Percentiles rank a stretch among this genome's conserved stretches.
These are phyloP conservation scores for Pyrochroa serraticornis DNA, from an alignment of 2,888 invertebrate species.

Conservation along the genomic window DNA sequence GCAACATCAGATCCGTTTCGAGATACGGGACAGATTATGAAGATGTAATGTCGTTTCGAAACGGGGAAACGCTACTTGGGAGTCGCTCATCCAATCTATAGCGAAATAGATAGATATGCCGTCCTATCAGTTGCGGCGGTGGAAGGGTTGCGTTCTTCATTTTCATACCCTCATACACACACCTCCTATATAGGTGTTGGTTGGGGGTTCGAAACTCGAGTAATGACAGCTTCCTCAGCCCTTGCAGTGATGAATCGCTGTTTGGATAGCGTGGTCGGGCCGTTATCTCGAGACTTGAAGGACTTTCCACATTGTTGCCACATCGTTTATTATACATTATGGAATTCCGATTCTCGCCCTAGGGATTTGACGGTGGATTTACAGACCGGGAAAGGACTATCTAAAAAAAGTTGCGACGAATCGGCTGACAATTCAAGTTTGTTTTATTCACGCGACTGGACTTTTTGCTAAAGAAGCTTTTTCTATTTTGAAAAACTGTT, in stretches of 20 bases:
- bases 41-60: constrained; percentile 20
- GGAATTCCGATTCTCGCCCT: constrained; percentile 31
- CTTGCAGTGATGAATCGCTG: constrained; percentile 26
- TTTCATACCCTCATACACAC: constrained; percentile 1
- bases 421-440: constrained; percentile 12
- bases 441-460: constrained; percentile 9
- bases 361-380: constrained; percentile 23
- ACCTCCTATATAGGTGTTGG: constrained; percentile 4
- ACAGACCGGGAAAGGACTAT: constrained; percentile 7
- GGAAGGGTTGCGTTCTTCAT: constrained; percentile 12
- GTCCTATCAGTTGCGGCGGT: constrained; percentile 14
- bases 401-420: constrained; percentile 11
- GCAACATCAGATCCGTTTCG: constrained; percentile 19
- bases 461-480: constrained; percentile 10
- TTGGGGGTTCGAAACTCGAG: constrained; percentile 1
- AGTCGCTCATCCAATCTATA: neutral
- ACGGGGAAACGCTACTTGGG: neutral
- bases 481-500: constrained; percentile 9
- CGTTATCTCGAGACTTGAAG: constrained; percentile 27
- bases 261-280: constrained; percentile 20
- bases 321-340: constrained; percentile 38
- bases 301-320: constrained; percentile 27
- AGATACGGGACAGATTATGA: constrained; percentile 15
- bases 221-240: constrained; percentile 22
- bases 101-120: too few species aligned